These are phyloP conservation scores for Drosophila kurseongensis DNA, from an alignment of 1,140 invertebrate species.

Conservation along the genomic window DNA sequence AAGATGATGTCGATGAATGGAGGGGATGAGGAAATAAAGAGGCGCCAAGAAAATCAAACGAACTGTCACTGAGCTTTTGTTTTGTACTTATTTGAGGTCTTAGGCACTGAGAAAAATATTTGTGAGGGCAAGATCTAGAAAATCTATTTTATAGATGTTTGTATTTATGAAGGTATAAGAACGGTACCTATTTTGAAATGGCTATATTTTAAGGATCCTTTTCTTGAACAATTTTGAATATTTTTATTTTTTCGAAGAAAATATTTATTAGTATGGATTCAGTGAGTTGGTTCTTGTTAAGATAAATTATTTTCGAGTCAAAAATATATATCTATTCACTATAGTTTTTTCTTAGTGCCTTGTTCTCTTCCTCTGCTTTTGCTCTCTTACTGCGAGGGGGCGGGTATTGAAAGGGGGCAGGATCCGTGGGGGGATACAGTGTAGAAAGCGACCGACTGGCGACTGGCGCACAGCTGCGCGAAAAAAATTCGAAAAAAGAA, in stretches of 20 bases:
- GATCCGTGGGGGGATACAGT: conserved; percentile 28
- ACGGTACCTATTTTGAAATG: too few relatives aligned
- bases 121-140: neutral
- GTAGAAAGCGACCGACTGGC: conserved; percentile 72
- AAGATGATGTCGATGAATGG: neutral
- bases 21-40: conserved; percentile 29
- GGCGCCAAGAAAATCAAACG: conserved; percentile 75
- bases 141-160: too few relatives aligned
- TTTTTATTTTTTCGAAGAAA: too few relatives aligned
- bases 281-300: neutral
- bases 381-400: conserved; percentile 43
- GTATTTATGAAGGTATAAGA: too few relatives aligned
- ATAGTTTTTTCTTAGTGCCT: conserved; percentile 3
- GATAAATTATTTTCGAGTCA: too few relatives aligned
- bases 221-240: too few relatives aligned
- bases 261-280: too few relatives aligned
- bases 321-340: too few relatives aligned
- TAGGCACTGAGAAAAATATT: conserved; percentile 12
- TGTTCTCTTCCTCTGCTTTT: conserved; percentile 5
- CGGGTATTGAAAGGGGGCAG: conserved; percentile 8
- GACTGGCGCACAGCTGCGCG: conserved; percentile 80
- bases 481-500: conserved; percentile 59
- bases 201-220: too few relatives aligned
- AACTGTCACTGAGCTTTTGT: conserved; percentile 39
- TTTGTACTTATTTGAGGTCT: conserved; percentile 5